These are phyloP conservation scores for Cyanocitta stelleri DNA, from an alignment of 2,113 vertebrate species.

Conservation along the genomic window DNA sequence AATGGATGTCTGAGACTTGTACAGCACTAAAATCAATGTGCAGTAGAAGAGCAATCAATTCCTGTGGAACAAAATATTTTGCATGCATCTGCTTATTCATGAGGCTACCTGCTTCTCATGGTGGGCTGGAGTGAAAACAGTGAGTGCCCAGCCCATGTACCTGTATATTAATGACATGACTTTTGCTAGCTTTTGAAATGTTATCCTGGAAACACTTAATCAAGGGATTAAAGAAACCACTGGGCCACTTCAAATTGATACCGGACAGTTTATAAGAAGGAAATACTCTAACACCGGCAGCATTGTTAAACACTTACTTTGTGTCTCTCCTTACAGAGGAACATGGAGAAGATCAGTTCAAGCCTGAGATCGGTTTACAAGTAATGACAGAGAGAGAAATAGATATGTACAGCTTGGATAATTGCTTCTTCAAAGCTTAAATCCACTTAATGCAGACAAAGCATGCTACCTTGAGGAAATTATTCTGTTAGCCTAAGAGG, in stretches of 20 bases:
- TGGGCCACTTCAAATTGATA: not conserved
- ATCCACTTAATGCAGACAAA: not conserved
- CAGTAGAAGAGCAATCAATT: not conserved
- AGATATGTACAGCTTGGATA: slow-evolving; percentile 16
- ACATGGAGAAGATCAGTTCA: not conserved
- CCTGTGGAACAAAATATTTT: not conserved
- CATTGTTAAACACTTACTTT: not conserved
- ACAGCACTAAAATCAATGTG: not conserved
- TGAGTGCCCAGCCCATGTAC: not conserved
- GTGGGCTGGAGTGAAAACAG: not conserved
- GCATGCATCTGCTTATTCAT: not conserved
- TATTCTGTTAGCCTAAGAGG: not conserved
- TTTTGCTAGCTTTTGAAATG: not conserved
- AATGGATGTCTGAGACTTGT: not conserved
- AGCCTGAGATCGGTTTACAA: slow-evolving; percentile 23
- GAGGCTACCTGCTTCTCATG: not conserved
- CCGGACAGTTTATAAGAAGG: not conserved
- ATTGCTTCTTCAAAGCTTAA: slow-evolving; percentile 25
- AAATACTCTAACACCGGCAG: not conserved
- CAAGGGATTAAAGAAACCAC: not conserved
- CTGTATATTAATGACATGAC: not conserved
- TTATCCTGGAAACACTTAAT: not conserved
- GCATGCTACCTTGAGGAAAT: not conserved
- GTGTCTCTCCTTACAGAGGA: not conserved
- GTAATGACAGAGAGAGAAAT: slow-evolving; percentile 35